Base-by-base conservation (phyloP, 2,113 vertebrate species). In the Syngnathus floridae region DNA sequence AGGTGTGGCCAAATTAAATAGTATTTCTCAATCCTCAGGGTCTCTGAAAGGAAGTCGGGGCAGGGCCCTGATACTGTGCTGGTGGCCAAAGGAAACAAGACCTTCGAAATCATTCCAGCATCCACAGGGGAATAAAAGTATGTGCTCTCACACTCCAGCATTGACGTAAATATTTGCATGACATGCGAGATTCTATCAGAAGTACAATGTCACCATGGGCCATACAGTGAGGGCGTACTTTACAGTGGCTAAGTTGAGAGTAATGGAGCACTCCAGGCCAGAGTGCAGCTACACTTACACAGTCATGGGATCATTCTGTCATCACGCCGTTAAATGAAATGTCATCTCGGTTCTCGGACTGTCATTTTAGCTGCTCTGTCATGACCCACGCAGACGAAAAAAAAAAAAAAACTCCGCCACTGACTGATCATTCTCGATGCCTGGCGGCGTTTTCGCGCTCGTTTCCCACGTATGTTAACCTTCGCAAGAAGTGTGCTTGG, bases 281-380 rank as follows among this genome's bases (percentile, higher is more conserved):
- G 21, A 65, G 78, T 60, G 82, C 78, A 82, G 88, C 79, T 86
- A 83, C 81, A 80, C 79, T 86, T 86, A 82, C 81, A 70, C 76
- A 84, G 75, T 85, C 83, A 74, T 73, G 75, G 82, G 84, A 86
- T 87, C 86, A 82, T 84, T 85, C 85, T 90, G 84, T 90, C 89
- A 88, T 84, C 88, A 76, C 63, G 51, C 83, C 83, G 86, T 88
- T 83, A 85, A 88, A 88, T 85, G 86, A 89, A 87, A 89, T 88
- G 87, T 87, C 85, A 88, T 85, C 80, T 75, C 62, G 41, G 82
- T 81, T 87, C 86, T 90, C 88, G 87, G 73, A 86, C 81, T 87
- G 87, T 88, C 86, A 84, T 87, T 88, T 83, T 84, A 86, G 83
- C 82, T 79, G 67, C 78, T 76, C 75, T 77, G 82, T 88, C 82